These are phyloP conservation scores for Macrocentrus cingulum DNA, from an alignment of 1,140 invertebrate species.

Conservation along the genomic window DNA sequence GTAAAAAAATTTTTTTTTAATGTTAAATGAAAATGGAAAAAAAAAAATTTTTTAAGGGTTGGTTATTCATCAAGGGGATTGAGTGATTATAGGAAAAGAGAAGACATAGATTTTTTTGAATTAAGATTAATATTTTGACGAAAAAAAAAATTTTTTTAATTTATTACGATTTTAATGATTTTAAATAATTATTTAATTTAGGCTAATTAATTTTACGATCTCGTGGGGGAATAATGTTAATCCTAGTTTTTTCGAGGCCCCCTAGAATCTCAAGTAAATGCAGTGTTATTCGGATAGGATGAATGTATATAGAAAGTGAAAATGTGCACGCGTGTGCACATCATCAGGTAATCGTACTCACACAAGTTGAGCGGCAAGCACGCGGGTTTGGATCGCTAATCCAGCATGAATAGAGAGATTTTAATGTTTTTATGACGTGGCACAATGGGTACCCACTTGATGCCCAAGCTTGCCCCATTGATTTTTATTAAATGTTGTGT, in stretches of 20 bases:
- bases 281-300: too few species aligned
- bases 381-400: conserved; percentile 42
- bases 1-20: conserved; percentile 3
- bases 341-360: conserved; percentile 33
- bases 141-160: too few species aligned
- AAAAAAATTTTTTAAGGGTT: not conserved
- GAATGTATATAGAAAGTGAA: too few species aligned
- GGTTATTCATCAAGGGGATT: conserved; percentile 16
- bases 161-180: too few species aligned
- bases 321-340: not conserved
- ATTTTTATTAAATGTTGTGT: conserved; percentile 53
- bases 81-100: too few species aligned
- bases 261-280: too few species aligned
- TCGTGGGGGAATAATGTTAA: conserved; percentile 41
- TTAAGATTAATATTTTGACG: too few species aligned
- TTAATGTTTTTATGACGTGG: conserved; percentile 58
- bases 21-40: not conserved
- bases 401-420: conserved; percentile 57
- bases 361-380: conserved; percentile 17
- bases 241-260: conserved; percentile 40
- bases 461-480: conserved; percentile 34
- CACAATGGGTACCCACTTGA: conserved; percentile 57
- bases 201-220: too few species aligned
- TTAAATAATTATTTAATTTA: too few species aligned
- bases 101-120: too few species aligned